Evolutionary conservation across 2,797 vertebrate species (phyloP), one percentile per base, ranked within the genome.

Genomic region (Sebastes vulpes): DNA sequence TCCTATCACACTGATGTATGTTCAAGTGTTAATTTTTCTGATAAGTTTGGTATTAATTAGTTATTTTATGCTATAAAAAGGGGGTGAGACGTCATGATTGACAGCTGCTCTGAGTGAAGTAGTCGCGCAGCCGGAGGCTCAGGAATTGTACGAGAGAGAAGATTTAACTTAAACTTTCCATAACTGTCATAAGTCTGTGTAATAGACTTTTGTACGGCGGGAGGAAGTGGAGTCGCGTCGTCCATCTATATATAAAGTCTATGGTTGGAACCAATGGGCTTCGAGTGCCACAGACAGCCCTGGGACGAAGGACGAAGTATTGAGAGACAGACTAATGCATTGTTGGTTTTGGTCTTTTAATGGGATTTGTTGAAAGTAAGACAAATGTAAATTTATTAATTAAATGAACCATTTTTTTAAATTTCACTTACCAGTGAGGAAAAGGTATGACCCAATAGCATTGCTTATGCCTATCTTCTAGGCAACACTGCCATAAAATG

Each of bases 31-130:
- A 1, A 6, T 42, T 42, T 42, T 42, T 42, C 14, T 42, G 38
- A 42, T 6, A 16, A 0, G 14, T 42, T 16, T 42, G 12, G 14
- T 42, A 16, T 42, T 6, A 42, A 42, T 42, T 38, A 14, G 38
- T 42, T 3, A 42, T 42, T 42, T 42, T 0, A 42, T 42, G 38
- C 0, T 3, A 16, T 42, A 42, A 42, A 42, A 42, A 42, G 0
- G 38, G 38, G 38, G 38, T 16, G 38, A 6, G 38, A 16, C 38
- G 14, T 42, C 12, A 42, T 42, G 38, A 42, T 16, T 16, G 38
- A 42, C 38, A 42, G 12, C 25, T 25, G 38, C 35, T 38, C 35
- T 42, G 0, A 42, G 5, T 0, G 38, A 42, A 42, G 38, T 42
- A 16, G 14, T 16, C 5, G 0, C 5, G 12, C 12, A 42, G 35